Conservation (phyloP, 2,797 vertebrate genomes). For the Spinibarbus caldwelli region DNA sequence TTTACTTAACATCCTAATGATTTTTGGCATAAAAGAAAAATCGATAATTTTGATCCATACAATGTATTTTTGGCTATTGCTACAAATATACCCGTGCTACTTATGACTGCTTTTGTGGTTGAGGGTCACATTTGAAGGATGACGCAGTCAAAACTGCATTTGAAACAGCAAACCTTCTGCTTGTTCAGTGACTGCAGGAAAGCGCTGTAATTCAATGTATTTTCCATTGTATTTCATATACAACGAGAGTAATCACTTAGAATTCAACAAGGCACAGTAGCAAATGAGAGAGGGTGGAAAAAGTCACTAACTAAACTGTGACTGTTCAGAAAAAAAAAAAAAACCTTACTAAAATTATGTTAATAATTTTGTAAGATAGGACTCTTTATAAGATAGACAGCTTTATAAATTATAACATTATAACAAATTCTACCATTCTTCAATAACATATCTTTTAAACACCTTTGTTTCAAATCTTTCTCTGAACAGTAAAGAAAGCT, state of each 20-base stretch:
- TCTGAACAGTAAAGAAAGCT: slow-evolving; percentile 17
- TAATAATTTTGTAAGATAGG: not conserved
- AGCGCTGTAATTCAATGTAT: not conserved
- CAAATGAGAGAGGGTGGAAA: not conserved
- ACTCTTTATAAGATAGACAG: not conserved
- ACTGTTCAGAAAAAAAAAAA: not conserved
- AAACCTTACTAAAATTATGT: not conserved
- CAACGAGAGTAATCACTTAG: not conserved
- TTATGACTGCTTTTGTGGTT: not conserved
- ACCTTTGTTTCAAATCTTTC: not conserved
- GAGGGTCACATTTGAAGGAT: not conserved
- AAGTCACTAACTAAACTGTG: not conserved
- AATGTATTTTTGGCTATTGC: too few relatives aligned
- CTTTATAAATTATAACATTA: not conserved
- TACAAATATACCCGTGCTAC: not conserved
- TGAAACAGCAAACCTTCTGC: not conserved
- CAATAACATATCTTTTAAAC: not conserved
- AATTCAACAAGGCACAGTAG: not conserved
- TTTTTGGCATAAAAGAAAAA: too few relatives aligned
- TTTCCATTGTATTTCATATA: not conserved
- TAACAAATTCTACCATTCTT: not conserved
- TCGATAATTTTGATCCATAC: too few relatives aligned
- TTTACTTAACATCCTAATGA: too few relatives aligned
- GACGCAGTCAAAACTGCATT: not conserved
- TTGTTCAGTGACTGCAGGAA: not conserved